phyloP scores from a whole-genome alignment of 2,113 vertebrate genomes.

The Clarias magur region DNA sequence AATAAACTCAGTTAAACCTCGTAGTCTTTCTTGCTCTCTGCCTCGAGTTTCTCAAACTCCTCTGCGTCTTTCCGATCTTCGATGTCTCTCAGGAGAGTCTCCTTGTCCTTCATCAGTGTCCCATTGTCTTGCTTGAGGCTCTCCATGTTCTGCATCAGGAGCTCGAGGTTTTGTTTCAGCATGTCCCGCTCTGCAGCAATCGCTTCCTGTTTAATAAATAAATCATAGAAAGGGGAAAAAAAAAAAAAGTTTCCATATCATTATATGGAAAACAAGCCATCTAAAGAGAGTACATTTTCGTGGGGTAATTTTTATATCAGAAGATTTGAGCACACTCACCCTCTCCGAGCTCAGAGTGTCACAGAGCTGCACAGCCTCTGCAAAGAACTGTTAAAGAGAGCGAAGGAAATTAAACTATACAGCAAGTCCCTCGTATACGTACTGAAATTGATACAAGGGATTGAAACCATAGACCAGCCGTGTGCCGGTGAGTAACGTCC shows the following conservation, averaged over 20 bases:
- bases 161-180: conserved; percentile 52
- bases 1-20: conserved; percentile 67
- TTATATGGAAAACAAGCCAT: not conserved
- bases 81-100: conserved; percentile 75
- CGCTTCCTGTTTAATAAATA: conserved; percentile 22
- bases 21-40: conserved; percentile 74
- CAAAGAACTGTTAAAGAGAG: conserved; percentile 62
- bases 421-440: not conserved
- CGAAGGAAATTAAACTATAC: not conserved
- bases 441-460: not conserved
- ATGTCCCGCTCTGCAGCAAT: conserved; percentile 46
- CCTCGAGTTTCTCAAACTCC: conserved; percentile 85
- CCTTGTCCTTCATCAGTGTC: conserved; percentile 67
- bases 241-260: too few relatives aligned
- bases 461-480: not conserved
- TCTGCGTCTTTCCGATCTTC: conserved; percentile 78
- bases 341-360: conserved; percentile 78
- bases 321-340: conserved; percentile 58
- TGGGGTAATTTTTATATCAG: too few relatives aligned
- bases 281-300: too few relatives aligned
- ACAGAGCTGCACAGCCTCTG: conserved; percentile 80
- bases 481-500: not conserved
- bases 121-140: conserved; percentile 69
- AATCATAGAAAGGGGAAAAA: not conserved
- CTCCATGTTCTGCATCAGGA: conserved; percentile 66